Base-by-base conservation (phyloP, 2,888 invertebrate species). In the Monopis laevigella region DNA sequence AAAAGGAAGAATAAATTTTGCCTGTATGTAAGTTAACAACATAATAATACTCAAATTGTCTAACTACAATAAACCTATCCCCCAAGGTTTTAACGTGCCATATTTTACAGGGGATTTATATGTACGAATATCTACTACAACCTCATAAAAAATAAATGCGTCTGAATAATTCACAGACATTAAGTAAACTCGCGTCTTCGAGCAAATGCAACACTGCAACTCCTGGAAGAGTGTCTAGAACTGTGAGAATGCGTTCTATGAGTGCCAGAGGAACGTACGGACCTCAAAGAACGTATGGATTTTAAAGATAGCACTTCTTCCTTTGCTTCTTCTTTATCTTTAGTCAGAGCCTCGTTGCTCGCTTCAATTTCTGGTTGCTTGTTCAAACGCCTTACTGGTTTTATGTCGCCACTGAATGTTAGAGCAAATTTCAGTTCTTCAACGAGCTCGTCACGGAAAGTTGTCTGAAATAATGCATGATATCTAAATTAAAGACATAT, bases 361-460 rank as follows among this genome's bases (percentile, higher is more conserved):
- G 8, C 13, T 2, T 62, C 65, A 0, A 65, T 70, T 1, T 46
- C 51, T 0, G 58, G 56, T 29, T 64, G 70, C 17, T 58, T 53
- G 19, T 51, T 50, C 2, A 65, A 64, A 14, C 81, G 68, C 35
- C 73, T 71, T 2, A 86, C 82, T 1, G 86, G 86, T 52, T 88
- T 89, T 1, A 84, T 75, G 34, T 82, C 84, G 2, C 86, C 84
- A 45, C 82, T 84, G 54, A 87, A 89, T 46, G 80, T 82, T 0
- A 86, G 51, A 2, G 86, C 84, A 54, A 89, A 89, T 52, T 82
- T 84, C 26, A 89, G 49, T 56, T 90, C 89, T 51, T 84, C 83
- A 35, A 81, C 57, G 7, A 88, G 51, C 53, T 86, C 86, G 43
- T 81, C 73, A 51, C 80, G 84, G 58, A 87, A 87, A 0, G 84